Percentiles rank a stretch among this genome's conserved stretches.
These are phyloP conservation scores for Drosophila azteca DNA, from an alignment of 1,140 invertebrate genomes.

Conservation along the genomic window DNA sequence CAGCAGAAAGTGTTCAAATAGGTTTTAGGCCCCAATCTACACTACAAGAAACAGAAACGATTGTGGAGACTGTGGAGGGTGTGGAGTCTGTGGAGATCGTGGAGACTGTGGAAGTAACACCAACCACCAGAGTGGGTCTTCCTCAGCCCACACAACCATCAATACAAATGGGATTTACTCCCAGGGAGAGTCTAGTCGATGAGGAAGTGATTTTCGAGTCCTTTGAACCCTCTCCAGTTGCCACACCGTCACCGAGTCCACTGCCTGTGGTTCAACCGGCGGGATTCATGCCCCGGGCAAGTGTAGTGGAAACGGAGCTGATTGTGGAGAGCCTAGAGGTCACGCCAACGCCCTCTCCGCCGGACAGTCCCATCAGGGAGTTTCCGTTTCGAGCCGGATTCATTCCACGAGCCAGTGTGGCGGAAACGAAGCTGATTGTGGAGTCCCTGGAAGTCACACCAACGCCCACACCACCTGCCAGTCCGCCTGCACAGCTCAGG, in stretches of 20 bases:
- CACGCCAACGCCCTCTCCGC: conserved; percentile 28
- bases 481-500: conserved; percentile 3
- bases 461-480: conserved; percentile 27
- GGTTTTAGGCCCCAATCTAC: no score
- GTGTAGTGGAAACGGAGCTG: conserved; percentile 1
- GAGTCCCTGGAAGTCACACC: conserved; percentile 31
- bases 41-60: no score
- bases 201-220: conserved; percentile 10
- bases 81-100: no score
- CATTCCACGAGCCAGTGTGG: conserved; percentile 22
- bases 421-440: conserved; percentile 28
- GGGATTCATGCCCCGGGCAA: conserved; percentile 7
- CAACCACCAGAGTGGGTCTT: no score
- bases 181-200: no score
- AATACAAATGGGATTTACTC: no score
- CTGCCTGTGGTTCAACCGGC: background rate
- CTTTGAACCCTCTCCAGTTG: conserved; percentile 15
- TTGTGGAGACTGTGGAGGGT: no score
- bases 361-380: conserved; percentile 28
- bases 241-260: background rate
- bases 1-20: background rate
- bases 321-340: conserved; percentile 34
- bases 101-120: no score
- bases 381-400: conserved; percentile 2
- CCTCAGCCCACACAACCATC: no score